These are phyloP conservation scores for Thryonomys swinderianus DNA, from an alignment of 2,113 vertebrate genomes.

Conservation along the genomic window DNA sequence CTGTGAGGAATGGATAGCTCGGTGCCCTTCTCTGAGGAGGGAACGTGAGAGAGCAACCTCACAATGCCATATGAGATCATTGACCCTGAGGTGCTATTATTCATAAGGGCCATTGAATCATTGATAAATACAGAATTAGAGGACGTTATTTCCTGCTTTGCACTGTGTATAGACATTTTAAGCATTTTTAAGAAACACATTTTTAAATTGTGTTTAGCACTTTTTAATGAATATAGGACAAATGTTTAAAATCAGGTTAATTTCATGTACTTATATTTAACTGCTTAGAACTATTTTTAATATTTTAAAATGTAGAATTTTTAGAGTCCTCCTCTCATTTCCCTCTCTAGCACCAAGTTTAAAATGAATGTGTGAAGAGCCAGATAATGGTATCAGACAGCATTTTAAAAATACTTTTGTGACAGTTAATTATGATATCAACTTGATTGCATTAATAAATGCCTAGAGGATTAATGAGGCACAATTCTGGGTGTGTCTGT, in stretches of 20 bases:
- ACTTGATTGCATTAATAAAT: not conserved
- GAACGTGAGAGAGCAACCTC: not conserved
- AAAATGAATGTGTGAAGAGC: not conserved
- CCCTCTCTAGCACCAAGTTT: not conserved
- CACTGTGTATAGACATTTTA: not conserved
- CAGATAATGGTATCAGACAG: not conserved
- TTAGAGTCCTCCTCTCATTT: not conserved
- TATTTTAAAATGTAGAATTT: not conserved
- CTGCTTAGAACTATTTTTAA: not conserved
- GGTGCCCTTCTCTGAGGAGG: not conserved
- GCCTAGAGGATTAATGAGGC: not conserved
- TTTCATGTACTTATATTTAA: slow-evolving; percentile 10
- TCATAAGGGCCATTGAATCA: not conserved
- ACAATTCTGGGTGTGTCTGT: not conserved
- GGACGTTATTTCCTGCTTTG: not conserved
- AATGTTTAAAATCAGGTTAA: not conserved
- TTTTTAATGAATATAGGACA: not conserved
- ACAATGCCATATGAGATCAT: not conserved
- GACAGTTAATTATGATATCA: not conserved
- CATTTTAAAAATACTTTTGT: not conserved
- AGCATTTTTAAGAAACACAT: not conserved
- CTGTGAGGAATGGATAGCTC: not conserved
- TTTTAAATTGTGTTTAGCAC: not conserved
- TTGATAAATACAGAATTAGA: not conserved
- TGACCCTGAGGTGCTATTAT: not conserved